A percentile compares a stretch with the other conserved stretches of the same genome.
phyloP scores from a whole-genome alignment of 2,888 invertebrate species.

The Sycophila texana region DNA sequence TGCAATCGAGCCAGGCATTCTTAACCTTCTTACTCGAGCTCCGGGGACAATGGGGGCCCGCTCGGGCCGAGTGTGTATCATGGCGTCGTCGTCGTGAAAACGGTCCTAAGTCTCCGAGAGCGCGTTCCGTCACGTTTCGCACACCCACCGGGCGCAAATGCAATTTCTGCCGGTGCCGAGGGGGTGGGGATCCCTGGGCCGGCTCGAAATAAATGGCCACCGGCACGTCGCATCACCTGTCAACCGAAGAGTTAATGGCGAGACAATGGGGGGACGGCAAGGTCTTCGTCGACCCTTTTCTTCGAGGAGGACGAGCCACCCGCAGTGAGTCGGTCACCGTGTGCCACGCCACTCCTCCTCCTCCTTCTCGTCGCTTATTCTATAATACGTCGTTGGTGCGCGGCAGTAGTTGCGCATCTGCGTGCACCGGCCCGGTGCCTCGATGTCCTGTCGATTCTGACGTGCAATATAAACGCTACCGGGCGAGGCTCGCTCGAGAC shows the following conservation, averaged over 20 bases:
- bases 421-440: no score
- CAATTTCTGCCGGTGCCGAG: constrained; percentile 29
- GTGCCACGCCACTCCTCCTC: neutral
- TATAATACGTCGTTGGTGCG: no score
- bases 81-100: no score
- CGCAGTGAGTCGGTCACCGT: constrained; percentile 37
- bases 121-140: constrained; percentile 48
- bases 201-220: constrained; percentile 48
- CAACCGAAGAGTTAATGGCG: constrained; percentile 40
- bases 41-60: no score
- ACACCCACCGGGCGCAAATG: constrained; percentile 41
- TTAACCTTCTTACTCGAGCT: neutral
- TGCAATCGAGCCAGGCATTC: constrained; percentile 33
- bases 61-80: no score
- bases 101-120: constrained; percentile 25
- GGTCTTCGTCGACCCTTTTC: constrained; percentile 1
- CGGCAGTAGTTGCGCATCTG: no score
- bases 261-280: constrained; percentile 32
- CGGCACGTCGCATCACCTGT: constrained; percentile 38
- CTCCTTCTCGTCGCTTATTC: no score
- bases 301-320: constrained; percentile 16
- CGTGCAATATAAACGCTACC: no score
- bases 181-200: neutral
- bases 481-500: no score
- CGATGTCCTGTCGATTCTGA: no score